A percentile compares a stretch with the other conserved stretches of the same genome.
phyloP scores from a whole-genome alignment of 2,888 invertebrate genomes.

The Watsonalla cultraria region DNA sequence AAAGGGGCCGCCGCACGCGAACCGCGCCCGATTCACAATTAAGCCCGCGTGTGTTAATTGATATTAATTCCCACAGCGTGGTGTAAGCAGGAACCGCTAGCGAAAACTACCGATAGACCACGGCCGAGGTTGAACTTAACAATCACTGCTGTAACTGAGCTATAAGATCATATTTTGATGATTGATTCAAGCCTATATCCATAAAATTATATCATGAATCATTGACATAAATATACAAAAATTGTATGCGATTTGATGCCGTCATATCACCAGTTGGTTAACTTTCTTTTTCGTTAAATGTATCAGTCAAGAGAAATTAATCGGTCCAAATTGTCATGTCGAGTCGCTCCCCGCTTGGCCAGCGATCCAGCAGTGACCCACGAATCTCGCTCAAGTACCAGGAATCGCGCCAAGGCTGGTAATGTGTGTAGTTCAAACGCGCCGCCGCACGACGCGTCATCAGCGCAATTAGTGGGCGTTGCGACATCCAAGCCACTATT shows the following conservation, averaged over 20 bases:
- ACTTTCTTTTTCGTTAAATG: not conserved
- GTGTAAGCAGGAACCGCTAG: constrained; percentile 43
- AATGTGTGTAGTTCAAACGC: constrained; percentile 63
- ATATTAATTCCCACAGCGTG: constrained; percentile 71
- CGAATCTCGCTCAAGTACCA: constrained; percentile 29
- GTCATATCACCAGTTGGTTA: not conserved
- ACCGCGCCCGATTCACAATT: constrained; percentile 73
- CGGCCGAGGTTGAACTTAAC: not conserved
- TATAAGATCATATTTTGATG: not conserved
- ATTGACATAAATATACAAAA: too few species aligned
- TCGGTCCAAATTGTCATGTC: not conserved
- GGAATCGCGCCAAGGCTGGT: constrained; percentile 66
- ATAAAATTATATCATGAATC: too few species aligned
- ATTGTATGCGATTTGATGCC: too few species aligned
- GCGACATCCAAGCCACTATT: constrained; percentile 61
- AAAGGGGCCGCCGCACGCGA: constrained; percentile 76
- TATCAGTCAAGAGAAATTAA: not conserved
- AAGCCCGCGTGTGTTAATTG: constrained; percentile 77
- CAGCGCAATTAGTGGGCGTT: constrained; percentile 65
- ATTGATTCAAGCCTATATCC: too few species aligned
- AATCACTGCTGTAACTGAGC: not conserved
- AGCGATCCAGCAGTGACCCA: constrained; percentile 15
- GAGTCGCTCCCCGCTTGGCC: constrained; percentile 25
- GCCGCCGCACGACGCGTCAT: constrained; percentile 49
- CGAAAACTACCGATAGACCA: constrained; percentile 10